Evolutionary conservation across 2,888 invertebrate species (phyloP).

Genomic region (Cosmia trapezina): DNA sequence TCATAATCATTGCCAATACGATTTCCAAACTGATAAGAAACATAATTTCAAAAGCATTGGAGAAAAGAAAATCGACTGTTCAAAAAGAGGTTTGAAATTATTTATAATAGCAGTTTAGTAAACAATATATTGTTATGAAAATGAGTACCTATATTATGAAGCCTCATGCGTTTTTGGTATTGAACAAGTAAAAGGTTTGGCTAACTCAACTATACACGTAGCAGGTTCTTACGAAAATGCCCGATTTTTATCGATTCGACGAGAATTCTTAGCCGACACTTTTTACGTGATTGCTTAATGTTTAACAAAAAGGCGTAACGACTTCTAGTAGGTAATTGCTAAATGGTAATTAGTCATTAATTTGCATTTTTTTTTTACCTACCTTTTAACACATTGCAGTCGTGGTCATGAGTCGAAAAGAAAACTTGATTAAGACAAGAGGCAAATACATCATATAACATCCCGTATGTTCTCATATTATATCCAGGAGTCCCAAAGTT

Average conservation of each 20-base stretch:
- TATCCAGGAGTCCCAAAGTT: too few species aligned
- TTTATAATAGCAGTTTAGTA: not conserved
- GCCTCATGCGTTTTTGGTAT: constrained; percentile 6
- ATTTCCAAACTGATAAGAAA: not conserved
- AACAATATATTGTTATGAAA: constrained; percentile 19
- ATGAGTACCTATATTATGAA: not conserved
- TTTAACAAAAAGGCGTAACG: constrained; percentile 5
- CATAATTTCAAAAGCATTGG: not conserved
- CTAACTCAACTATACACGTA: not conserved
- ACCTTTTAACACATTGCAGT: not conserved
- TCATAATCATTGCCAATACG: not conserved
- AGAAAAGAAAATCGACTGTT: not conserved
- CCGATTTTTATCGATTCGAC: not conserved
- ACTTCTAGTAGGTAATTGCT: constrained; percentile 1
- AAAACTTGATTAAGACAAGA: not conserved
- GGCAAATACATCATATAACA: not conserved
- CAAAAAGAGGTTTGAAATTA: not conserved
- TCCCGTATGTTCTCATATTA: too few species aligned
- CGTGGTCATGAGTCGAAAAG: not conserved
- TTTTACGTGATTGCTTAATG: constrained; percentile 18
- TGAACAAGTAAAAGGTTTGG: constrained; percentile 15
- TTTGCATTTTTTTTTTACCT: constrained; percentile 14
- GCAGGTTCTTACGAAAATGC: constrained; percentile 14
- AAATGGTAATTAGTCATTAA: constrained; percentile 11
- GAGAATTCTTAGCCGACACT: not conserved